Base-by-base conservation (phyloP, 2,888 invertebrate genomes). In the Hydroisotoma schaefferi region DNA sequence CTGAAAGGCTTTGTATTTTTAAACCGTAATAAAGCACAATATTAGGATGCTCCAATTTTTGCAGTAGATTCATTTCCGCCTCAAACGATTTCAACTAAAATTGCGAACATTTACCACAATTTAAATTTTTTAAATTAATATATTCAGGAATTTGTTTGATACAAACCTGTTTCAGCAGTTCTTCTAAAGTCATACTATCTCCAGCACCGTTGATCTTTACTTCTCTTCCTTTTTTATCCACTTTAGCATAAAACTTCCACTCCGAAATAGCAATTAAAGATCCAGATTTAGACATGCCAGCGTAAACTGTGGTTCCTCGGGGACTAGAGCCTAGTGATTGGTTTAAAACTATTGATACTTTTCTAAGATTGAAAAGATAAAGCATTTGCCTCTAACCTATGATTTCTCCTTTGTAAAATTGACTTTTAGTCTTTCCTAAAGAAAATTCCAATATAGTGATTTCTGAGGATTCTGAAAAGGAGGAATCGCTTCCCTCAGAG, bases 21-120 rank as follows among this genome's bases (percentile, higher is more conserved):
- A 91, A 84, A 54, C 87, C 87, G 61, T 86, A 79, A 76, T 92
- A 93, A 54, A 86, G 85, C 5, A 87, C 82, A 52, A 94, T 78
- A 74, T 87, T 85, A 15, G 81, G 78, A 75, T 91, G 88, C 74
- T 83, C 82, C 2, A 92, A 75, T 70, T 85, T 84, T 20, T 84
- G 80, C 60, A 92, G 79, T 23, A 84, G 81, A 73, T 84, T 83
- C 37, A 92, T 79, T 76, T 93, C 93, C 74, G 88, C 87, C 73
- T 93, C 90, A 51, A 92, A 81, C 62, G 81, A 81, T 40, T 79
- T 79, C 2, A 89, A 76, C 77, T 87, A 83, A 54, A 67, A 69
- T 46, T n/a, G 57, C 25, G 27, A 20, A 43, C 38, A n/a, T 54
- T 23, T n/a, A 40, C 25, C 6, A 53, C 22, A 6, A 40, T 26